phyloP scores from a whole-genome alignment of 2,888 invertebrate species.

The Drosophila ustulata region DNA sequence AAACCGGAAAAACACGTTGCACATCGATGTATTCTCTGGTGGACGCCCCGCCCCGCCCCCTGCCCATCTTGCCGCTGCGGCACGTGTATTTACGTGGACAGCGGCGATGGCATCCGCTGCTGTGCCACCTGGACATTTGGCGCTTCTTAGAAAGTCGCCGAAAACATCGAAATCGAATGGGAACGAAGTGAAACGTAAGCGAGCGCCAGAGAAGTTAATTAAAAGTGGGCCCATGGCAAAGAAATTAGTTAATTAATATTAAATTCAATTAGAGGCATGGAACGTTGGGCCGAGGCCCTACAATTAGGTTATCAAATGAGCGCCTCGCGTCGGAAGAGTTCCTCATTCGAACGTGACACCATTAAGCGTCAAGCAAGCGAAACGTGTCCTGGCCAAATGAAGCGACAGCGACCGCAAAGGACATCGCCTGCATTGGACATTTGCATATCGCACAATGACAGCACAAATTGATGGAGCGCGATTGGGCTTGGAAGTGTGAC shows the following conservation, averaged over 20 bases:
- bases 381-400: slow-evolving; percentile 27
- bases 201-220: slow-evolving; percentile 52
- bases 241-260: slow-evolving; percentile 75
- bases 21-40: slow-evolving; percentile 72
- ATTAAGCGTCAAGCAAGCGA: slow-evolving; percentile 20
- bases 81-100: slow-evolving; percentile 57
- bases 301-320: slow-evolving; percentile 75
- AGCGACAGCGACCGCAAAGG: slow-evolving; percentile 4
- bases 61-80: slow-evolving; percentile 26
- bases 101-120: slow-evolving; percentile 10
- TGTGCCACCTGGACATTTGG: slow-evolving; percentile 13
- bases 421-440: slow-evolving; percentile 15
- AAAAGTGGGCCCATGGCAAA: slow-evolving; percentile 56
- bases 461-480: slow-evolving; percentile 4
- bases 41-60: not conserved
- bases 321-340: slow-evolving; percentile 40
- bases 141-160: slow-evolving; percentile 34
- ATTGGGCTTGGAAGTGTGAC: not conserved
- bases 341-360: slow-evolving; percentile 58
- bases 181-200: not conserved
- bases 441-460: slow-evolving; percentile 29
- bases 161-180: slow-evolving; percentile 58
- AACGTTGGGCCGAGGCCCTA: slow-evolving; percentile 33
- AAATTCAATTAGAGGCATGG: slow-evolving; percentile 64
- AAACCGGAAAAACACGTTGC: slow-evolving; percentile 81